Conservation (phyloP, 2,888 invertebrate genomes). For the Physocephala rufipes region DNA sequence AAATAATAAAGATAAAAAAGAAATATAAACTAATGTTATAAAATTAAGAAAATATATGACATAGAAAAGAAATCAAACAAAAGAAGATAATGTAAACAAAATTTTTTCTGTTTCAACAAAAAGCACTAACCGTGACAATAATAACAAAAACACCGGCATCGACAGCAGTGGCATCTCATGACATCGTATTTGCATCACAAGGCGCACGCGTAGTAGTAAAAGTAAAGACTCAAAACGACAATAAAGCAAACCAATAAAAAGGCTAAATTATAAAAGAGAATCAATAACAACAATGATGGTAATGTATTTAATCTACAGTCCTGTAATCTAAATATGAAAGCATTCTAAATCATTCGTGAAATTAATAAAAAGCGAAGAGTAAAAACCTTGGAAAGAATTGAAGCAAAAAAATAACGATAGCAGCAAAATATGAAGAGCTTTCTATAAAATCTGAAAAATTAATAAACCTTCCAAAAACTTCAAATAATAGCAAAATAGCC, state of each 20-base stretch:
- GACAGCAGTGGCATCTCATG: not conserved
- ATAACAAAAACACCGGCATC: conserved; percentile 12
- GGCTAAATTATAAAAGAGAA: not conserved
- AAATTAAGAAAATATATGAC: no score
- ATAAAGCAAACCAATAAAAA: not conserved
- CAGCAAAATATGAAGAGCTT: not conserved
- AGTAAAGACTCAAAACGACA: not conserved
- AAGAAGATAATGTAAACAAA: no score
- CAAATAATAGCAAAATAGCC: conserved; percentile 10
- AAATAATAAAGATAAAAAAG: not conserved
- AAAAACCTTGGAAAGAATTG: not conserved
- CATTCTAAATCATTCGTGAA: no score
- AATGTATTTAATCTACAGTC: no score
- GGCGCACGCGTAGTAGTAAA: conserved; percentile 33
- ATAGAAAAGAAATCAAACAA: no score
- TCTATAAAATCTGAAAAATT: no score
- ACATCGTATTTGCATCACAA: conserved; percentile 18
- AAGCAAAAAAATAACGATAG: not conserved
- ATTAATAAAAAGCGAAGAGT: not conserved
- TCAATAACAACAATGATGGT: not conserved
- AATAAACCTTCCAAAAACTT: not conserved
- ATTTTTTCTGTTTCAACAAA: no score
- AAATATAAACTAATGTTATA: not conserved
- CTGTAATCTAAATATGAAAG: no score
- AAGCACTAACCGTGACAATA: conserved; percentile 1